Evolutionary conservation across 92 coral and sea anemone species (phyloP), one percentile per base, ranked within the genome.

Genomic region (Zoanthus gigantus): DNA sequence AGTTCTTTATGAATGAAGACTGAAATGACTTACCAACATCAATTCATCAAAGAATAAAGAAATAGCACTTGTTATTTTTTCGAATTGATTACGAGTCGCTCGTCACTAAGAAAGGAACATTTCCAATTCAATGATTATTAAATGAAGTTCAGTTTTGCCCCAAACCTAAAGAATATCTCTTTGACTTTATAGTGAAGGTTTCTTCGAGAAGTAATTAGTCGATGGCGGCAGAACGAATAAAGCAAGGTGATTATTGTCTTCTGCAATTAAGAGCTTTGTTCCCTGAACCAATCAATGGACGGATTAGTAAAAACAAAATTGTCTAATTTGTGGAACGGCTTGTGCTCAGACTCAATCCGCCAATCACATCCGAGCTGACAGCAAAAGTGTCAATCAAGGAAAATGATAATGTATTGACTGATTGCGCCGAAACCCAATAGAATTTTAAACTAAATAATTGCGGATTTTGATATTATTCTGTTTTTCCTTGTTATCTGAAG

Each of bases 301-400:
- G 85, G 74, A 29, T 66, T 81, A 65, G 75, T 44, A 18, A 18
- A 81, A 81, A 81, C 75, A 81, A 46, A 81, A 46, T 81, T 65
- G 75, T 47, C 74, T 66, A 81, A 65, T 81, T 81, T 66, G 85
- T 63, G 52, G 75, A 81, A 81, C 75, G 85, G 58, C 61, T 80
- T 81, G 73, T 66, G 42, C 74, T 81, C 34, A 71, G 47, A 44
- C 23, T 45, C 7, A 71, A 86, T 72, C 76, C 75, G 52, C 98
- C 95, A 94, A 94, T 94, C 93, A 89, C 7, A n/a, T 44, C 31
- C 86, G 56, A 63, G 37, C 50, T 71, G 69, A 46, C 47, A 87
- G 79, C 74, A 90, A 61, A 56, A 72, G 88, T 90, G 98, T 91
- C 98, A 94, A 91, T 94, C 98, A 94, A 92, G 71, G 42, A 13